Evolutionary conservation across 2,797 vertebrate species (phyloP).

Genomic region (Cottoperca gobio): DNA sequence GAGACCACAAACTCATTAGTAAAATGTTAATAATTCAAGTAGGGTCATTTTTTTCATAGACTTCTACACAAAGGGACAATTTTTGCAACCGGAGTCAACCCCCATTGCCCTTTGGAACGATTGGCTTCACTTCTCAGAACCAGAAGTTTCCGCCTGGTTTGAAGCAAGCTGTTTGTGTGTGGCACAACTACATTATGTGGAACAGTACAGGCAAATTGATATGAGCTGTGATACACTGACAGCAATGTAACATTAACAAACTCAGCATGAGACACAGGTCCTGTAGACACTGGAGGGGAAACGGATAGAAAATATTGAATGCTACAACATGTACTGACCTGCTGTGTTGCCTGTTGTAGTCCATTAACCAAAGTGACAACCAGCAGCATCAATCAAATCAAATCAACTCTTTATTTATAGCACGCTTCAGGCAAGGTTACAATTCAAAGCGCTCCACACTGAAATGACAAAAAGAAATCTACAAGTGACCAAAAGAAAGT

Average conservation of each 20-base stretch:
- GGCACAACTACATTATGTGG: background rate
- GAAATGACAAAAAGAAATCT: background rate
- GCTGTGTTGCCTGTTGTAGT: background rate
- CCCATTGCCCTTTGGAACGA: too few species aligned
- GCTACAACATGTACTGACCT: background rate
- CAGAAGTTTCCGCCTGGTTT: background rate
- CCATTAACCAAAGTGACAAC: background rate
- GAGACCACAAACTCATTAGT: too few species aligned
- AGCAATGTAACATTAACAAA: conserved; percentile 2
- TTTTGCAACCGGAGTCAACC: too few species aligned
- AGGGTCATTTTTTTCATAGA: too few species aligned
- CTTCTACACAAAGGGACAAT: too few species aligned
- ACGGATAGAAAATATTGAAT: background rate
- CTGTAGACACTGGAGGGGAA: background rate
- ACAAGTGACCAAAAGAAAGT: background rate
- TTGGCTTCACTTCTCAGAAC: too few species aligned
- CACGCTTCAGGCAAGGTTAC: background rate
- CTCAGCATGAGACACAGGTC: conserved; percentile 10
- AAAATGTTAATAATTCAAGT: too few species aligned
- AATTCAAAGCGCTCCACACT: background rate
- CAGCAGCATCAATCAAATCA: background rate
- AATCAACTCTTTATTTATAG: background rate
- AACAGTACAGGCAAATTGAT: conserved; percentile 1
- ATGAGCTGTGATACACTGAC: background rate
- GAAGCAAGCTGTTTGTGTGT: background rate